Percentiles rank a stretch among this genome's conserved stretches.
Conservation (phyloP, 2,797 vertebrate genomes). For the Benthosema pterotum region DNA sequence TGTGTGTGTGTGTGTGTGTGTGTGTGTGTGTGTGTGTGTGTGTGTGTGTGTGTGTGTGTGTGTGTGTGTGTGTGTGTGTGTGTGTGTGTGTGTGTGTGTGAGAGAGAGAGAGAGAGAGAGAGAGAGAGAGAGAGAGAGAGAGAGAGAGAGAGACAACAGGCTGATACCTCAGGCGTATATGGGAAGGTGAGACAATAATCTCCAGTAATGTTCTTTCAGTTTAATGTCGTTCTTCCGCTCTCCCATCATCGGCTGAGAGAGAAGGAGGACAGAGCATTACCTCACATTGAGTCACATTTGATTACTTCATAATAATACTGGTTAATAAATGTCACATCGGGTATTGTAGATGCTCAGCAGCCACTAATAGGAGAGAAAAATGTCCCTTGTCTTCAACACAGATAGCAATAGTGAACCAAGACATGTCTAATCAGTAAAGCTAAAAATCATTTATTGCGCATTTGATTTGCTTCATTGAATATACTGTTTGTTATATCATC, state of each 20-base stretch:
- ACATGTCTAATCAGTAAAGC: too few species aligned
- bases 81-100: slow-evolving; percentile 14
- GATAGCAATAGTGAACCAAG: too few species aligned
- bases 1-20: slow-evolving; percentile 9
- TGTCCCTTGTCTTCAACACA: too few species aligned
- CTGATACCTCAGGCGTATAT: slow-evolving; percentile 50
- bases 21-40: slow-evolving; percentile 23
- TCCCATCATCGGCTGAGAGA: background rate
- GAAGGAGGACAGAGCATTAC: too few species aligned
- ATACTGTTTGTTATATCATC: too few species aligned
- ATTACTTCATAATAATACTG: too few species aligned
- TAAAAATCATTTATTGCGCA: too few species aligned
- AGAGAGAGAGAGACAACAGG: slow-evolving; percentile 7
- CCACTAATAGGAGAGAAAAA: too few species aligned
- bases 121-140: slow-evolving; percentile 12
- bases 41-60: slow-evolving; percentile 3
- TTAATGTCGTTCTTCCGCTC: slow-evolving; percentile 22
- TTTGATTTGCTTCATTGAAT: too few species aligned
- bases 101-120: slow-evolving; percentile 9
- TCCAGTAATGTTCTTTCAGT: slow-evolving; percentile 25
- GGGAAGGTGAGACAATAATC: slow-evolving; percentile 34
- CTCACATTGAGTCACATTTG: too few species aligned
- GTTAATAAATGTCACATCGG: too few species aligned
- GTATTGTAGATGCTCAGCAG: too few species aligned
- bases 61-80: slow-evolving; percentile 8